Conservation (phyloP, 37 sponge, comb jelly and placozoan species). For the Theonella swinhoei region DNA sequence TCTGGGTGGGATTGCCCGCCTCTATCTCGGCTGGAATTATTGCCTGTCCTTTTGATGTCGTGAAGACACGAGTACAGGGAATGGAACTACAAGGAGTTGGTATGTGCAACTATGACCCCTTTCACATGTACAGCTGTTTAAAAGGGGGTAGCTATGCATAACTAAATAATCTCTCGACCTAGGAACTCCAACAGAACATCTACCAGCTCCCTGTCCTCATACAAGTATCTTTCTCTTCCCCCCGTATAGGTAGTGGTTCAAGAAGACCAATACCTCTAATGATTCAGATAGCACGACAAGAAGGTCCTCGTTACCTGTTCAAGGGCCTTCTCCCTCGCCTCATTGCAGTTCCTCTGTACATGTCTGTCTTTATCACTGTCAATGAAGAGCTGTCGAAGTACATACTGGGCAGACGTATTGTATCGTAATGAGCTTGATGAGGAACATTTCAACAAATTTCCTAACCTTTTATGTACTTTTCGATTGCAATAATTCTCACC, state of each 20-base stretch:
- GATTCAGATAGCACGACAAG: constrained; percentile 40
- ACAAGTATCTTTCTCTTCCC: too few relatives aligned
- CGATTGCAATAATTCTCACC: too few relatives aligned
- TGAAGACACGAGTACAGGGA: constrained; percentile 85
- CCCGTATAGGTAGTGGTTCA: too few relatives aligned
- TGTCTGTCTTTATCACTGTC: constrained; percentile 73
- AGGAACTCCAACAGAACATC: too few relatives aligned
- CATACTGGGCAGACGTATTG: constrained; percentile 4
- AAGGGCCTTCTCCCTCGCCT: constrained; percentile 83
- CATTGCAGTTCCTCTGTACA: constrained; percentile 73
- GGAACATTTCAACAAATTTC: not conserved
- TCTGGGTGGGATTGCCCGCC: constrained; percentile 48
- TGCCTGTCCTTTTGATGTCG: constrained; percentile 84
- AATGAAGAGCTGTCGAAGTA: constrained; percentile 63
- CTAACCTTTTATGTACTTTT: not conserved
- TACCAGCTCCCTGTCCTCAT: too few relatives aligned
- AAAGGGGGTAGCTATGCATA: too few relatives aligned
- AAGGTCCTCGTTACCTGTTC: constrained; percentile 70
- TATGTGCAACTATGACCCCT: too few relatives aligned
- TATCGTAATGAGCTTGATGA: not conserved
- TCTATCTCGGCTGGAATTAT: constrained; percentile 57
- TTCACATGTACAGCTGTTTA: not conserved
- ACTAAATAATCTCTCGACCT: too few relatives aligned
- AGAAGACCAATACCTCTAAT: not conserved
- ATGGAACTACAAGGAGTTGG: constrained; percentile 6